Evolutionary conservation across 2,888 invertebrate species (phyloP).

Genomic region (Empis stercorea): DNA sequence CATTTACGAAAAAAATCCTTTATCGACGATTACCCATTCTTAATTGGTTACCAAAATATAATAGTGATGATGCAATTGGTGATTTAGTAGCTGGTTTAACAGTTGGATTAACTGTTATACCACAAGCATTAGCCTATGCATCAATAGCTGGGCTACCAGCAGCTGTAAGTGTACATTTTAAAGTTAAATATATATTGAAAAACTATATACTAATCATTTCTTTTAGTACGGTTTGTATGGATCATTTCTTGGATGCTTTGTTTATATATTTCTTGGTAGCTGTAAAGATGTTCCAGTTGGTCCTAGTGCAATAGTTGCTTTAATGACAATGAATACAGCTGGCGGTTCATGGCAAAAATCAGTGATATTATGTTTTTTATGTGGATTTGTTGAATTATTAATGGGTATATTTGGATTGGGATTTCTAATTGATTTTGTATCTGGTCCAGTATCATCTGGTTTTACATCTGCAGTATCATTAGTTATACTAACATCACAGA

Average conservation of each 20-base stretch:
- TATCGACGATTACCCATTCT: conserved; percentile 62
- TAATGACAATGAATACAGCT: conserved; percentile 69
- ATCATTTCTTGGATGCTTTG: conserved; percentile 82
- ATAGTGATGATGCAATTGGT: conserved; percentile 56
- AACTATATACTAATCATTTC: neutral
- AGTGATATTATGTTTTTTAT: conserved; percentile 59
- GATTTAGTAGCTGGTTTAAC: conserved; percentile 86
- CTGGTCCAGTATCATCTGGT: conserved; percentile 77
- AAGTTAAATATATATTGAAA: neutral
- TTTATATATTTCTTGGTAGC: conserved; percentile 82
- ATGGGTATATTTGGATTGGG: conserved; percentile 78
- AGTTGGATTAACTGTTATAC: conserved; percentile 86
- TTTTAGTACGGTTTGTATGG: conserved; percentile 78
- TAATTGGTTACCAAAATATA: conserved; percentile 66
- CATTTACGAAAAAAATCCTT: conserved; percentile 55
- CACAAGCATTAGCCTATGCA: conserved; percentile 74
- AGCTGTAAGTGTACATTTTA: conserved; percentile 38
- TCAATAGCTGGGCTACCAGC: conserved; percentile 67
- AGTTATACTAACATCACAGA: conserved; percentile 78
- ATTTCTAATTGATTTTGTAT: conserved; percentile 79
- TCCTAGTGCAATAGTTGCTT: conserved; percentile 82
- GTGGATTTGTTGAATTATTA: conserved; percentile 59
- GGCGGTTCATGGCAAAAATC: conserved; percentile 47
- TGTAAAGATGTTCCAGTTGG: conserved; percentile 88
- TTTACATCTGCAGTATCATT: conserved; percentile 84